Base-by-base conservation (phyloP, 2,797 vertebrate genomes). In the Coregonus sp. region DNA sequence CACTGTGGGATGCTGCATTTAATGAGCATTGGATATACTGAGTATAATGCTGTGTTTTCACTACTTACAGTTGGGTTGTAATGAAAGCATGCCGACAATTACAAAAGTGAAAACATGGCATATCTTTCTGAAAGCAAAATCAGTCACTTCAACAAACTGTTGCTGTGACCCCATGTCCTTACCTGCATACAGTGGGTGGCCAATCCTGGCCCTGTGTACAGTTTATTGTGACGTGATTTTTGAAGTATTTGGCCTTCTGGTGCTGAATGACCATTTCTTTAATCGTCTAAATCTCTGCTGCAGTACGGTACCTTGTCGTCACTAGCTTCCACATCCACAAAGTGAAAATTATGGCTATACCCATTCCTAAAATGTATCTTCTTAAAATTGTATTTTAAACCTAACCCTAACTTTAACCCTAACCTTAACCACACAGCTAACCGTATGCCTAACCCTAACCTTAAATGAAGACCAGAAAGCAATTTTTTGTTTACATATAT, bases 151-250 rank as follows among this genome's bases (percentile, higher is more conserved):
- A 29, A 0, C 75, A 25, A 59, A 78, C 4, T 74, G 4, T 4
- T 15, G 15, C 54, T 56, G 54, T 56, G 54, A 1, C 37, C 37
- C 5, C 37, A 37, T 37, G 5, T 56, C 12, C 67, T 70, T 18
- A 99, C 98, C 97, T 99, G 98, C 98, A 99, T 99, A 88, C 98
- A 99, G 81, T 99, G 98, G 87, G 99, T 99, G 70, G 97, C 97
- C 91, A 99, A 93, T 14, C 98, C 98, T 71, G 98, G 98, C 73
- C 98, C 98, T 16, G 98, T 99, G 78, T 99, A 99, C 59, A 99
- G 86, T 81, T 99, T 99, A 88, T 99, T 99, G 86, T 99, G 98
- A 90, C 98, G 99, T 90, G 98, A 82, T 98, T 99, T 94, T 99
- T 99, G 87, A 99, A 99, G 93, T 99, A 98, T 86, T 99, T 99